A percentile compares a stretch with the other conserved stretches of the same genome.
Evolutionary conservation across 1,140 invertebrate genomes (phyloP).

Genomic region (Drosophila biarmipes): DNA sequence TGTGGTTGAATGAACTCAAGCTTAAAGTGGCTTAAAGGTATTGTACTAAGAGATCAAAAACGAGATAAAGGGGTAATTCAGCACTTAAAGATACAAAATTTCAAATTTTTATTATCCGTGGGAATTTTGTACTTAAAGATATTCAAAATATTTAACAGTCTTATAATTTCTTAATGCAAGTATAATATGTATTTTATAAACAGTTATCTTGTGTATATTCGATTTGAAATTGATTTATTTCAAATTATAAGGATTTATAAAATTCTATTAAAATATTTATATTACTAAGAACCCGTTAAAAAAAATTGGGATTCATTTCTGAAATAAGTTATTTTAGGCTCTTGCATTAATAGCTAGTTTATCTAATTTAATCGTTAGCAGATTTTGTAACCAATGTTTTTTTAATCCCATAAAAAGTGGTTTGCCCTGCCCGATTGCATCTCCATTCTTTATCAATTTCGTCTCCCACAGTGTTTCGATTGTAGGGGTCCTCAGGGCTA

Average conservation of each 20-base stretch:
- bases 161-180: too few relatives aligned
- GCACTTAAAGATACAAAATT: too few relatives aligned
- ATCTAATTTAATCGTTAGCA: slow-evolving; percentile 4
- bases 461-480: slow-evolving; percentile 27
- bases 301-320: neutral
- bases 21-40: slow-evolving; percentile 13
- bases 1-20: slow-evolving; percentile 63
- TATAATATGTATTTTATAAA: too few relatives aligned
- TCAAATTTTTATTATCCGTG: too few relatives aligned
- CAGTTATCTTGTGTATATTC: too few relatives aligned
- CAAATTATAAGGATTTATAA: too few relatives aligned
- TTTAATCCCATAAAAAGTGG: slow-evolving; percentile 39
- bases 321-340: neutral
- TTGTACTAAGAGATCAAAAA: slow-evolving; percentile 3
- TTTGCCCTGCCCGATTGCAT: slow-evolving; percentile 21
- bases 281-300: too few relatives aligned
- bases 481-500: slow-evolving; percentile 15
- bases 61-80: neutral
- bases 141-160: too few relatives aligned
- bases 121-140: too few relatives aligned
- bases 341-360: neutral
- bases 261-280: too few relatives aligned
- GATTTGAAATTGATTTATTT: too few relatives aligned
- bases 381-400: slow-evolving; percentile 25
- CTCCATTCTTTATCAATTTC: slow-evolving; percentile 22